Evolutionary conservation across 2,113 vertebrate species (phyloP).

Genomic region (Lophotis ruficrista): DNA sequence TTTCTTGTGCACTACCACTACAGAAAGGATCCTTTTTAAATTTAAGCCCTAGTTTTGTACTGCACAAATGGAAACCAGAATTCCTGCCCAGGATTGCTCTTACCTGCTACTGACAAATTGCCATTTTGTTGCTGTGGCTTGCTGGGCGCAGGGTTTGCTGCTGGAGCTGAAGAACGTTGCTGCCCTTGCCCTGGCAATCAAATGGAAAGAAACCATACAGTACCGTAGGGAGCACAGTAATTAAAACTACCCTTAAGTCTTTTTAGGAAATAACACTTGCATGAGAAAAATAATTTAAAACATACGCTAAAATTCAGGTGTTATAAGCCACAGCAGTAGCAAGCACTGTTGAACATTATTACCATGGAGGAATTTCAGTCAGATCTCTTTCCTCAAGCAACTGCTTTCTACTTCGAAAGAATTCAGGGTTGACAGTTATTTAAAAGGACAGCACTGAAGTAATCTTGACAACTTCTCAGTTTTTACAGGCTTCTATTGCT

Average conservation of each 20-base stretch:
- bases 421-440: slow-evolving; percentile 45
- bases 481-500: slow-evolving; percentile 28
- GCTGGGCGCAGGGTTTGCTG: slow-evolving; percentile 35
- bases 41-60: neutral
- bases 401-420: slow-evolving; percentile 21
- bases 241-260: neutral
- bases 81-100: neutral
- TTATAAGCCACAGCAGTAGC: neutral
- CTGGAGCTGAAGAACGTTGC: slow-evolving; percentile 35
- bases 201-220: neutral
- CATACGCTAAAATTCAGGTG: neutral
- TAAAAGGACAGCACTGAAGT: slow-evolving; percentile 47
- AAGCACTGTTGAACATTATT: neutral
- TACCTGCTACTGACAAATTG: slow-evolving; percentile 65
- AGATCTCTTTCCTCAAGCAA: slow-evolving; percentile 43
- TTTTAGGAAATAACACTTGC: neutral
- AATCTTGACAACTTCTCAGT: slow-evolving; percentile 48
- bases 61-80: neutral
- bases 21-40: neutral
- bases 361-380: slow-evolving; percentile 7
- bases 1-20: neutral
- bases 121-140: slow-evolving; percentile 69
- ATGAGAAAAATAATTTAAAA: neutral
- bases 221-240: neutral
- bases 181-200: slow-evolving; percentile 70